Evolutionary conservation across 2,113 vertebrate species (phyloP), one percentile per base, ranked within the genome.

Genomic region (Prolemur simus): DNA sequence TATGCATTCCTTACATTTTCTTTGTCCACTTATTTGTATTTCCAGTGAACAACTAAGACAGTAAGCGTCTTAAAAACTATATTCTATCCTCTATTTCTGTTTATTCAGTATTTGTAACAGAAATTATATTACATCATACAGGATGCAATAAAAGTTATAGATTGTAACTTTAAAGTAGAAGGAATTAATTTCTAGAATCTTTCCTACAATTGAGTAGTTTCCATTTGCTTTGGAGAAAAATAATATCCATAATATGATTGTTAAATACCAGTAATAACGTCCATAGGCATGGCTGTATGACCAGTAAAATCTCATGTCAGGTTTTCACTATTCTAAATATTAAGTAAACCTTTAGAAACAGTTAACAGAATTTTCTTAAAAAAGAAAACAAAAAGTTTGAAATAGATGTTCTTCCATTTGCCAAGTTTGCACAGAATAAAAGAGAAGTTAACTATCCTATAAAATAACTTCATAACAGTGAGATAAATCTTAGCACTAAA

Each of bases 81-180:
- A n/a, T 80, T 93, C 42, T 54, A 1, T 29, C 45, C n/a, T 87
- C 42, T 49, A 21, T 4, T 88, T 96, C 68, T 86, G 21, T 4
- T 82, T 96, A 56, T 82, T 84, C 45, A 80, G 34, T 86, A 58
- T 90, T 73, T 49, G 0, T 37, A 94, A 89, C 9, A 86, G 81
- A 32, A 73, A 58, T 52, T 87, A 29, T 37, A 66, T 58, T 58
- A 63, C 20, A 23, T 66, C 29, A 7, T 11, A 66, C 2, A 42
- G 54, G 81, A 63, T 47, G 1, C 64, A 94, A 89, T 58, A 80
- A 25, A 87, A 39, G 8, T 69, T 71, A 71, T 1, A 69, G 5
- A 80, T 34, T 71, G 5, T 15, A 94, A 81, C 60, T 93, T 82
- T 82, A 95, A 92, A 93, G 56, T 39, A 76, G 45, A 85, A 88